These are phyloP conservation scores for Ctenochaetus hawaiiensis DNA, from an alignment of 2,797 vertebrate genomes.

Conservation along the genomic window DNA sequence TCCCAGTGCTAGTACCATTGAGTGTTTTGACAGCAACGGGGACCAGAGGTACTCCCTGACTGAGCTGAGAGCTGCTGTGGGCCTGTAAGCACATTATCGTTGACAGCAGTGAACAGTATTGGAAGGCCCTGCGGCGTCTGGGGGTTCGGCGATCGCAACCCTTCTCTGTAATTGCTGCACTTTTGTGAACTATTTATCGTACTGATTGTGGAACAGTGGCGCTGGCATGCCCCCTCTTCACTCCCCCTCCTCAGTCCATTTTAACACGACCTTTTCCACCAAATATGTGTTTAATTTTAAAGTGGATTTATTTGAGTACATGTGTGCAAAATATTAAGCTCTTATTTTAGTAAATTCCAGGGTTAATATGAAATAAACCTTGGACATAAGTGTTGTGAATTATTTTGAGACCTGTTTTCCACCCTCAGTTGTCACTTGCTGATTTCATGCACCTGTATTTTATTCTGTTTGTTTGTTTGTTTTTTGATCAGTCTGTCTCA, in stretches of 20 bases:
- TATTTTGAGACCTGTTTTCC: conserved; percentile 39
- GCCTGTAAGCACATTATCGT: conserved; percentile 70
- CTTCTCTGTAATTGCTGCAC: conserved; percentile 76
- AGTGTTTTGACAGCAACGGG: conserved; percentile 76
- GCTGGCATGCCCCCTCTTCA: conserved; percentile 63
- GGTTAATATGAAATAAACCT: conserved; percentile 20
- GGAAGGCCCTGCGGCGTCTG: conserved; percentile 55
- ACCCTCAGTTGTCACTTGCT: conserved; percentile 20
- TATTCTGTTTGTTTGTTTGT: no score
- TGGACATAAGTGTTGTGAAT: conserved; percentile 41
- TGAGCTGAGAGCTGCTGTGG: conserved; percentile 79
- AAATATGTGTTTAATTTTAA: conserved; percentile 44
- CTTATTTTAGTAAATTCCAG: conserved; percentile 50
- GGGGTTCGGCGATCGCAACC: conserved; percentile 23
- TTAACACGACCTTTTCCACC: conserved; percentile 27
- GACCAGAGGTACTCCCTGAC: conserved; percentile 77
- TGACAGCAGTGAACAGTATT: conserved; percentile 74
- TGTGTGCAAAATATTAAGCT: conserved; percentile 41
- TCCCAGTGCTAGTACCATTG: conserved; percentile 60
- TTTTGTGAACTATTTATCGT: conserved; percentile 79
- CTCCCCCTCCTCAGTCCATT: conserved; percentile 13
- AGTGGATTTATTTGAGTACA: conserved; percentile 16
- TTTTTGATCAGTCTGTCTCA: conserved; percentile 21
- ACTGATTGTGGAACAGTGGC: conserved; percentile 66
- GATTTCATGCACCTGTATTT: conserved; percentile 24